Base-by-base conservation (phyloP, 2,888 invertebrate genomes). In the Hoplodrina blanda region DNA sequence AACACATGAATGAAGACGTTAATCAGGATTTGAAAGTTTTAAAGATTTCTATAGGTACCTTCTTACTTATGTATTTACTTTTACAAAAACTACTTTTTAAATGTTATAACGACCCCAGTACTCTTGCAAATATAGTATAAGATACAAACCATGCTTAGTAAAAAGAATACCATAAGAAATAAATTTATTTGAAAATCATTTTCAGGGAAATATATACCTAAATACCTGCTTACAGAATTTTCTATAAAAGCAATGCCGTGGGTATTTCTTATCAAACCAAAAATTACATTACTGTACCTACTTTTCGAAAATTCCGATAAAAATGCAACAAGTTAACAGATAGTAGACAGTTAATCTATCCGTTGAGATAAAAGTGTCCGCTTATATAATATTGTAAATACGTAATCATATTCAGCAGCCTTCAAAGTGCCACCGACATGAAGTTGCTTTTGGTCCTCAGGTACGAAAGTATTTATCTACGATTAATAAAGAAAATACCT, bases 401-500 rank as follows among this genome's bases (percentile, higher is more conserved):
- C 15, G 11, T 60, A 6, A 25, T 44, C 11, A 7, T 44, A 30
- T 46, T 19, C 6, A 4, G 17, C 0, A 44, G 20, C 7, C 2
- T 54, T 46, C 20, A 25, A 44, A 57, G 52, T 37, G 25, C 44
- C 15, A 5, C 50, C 11, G 59, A 25, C 20, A 76, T 76, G 79
- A 78, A 73, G 60, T 54, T 66, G 20, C 41, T 66, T 20, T 46
- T 59, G 50, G 20, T 73, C 13, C 4, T 76, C 41, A 73, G 78
- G 76, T 76, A 72, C 1, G 37, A 10, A 10, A 3, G 13, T 4
- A 13, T 41, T 11, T 10, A n/a, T n/a, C n/a, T n/a, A 11, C 6
- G 11, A 57, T 19, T 56, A 15, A 25, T 13, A 53, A 7, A 30
- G 25, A 11, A 30, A 11, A 5, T 1, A 41, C 41, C 41, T 1